Evolutionary conservation across 1,140 invertebrate genomes (phyloP).

Genomic region (Hycleus phaleratus): DNA sequence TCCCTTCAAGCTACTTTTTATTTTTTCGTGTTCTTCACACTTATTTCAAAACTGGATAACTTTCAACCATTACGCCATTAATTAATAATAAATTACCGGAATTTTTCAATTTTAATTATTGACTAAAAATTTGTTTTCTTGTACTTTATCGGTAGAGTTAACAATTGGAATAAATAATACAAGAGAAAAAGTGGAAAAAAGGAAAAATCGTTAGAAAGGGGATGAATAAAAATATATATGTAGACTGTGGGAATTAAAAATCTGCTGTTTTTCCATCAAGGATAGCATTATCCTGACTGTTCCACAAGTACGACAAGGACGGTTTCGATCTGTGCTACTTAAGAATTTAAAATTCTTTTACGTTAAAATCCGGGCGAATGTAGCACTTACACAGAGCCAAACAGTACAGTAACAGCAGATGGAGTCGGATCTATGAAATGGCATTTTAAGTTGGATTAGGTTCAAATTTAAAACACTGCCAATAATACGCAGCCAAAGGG

Average conservation of each 20-base stretch:
- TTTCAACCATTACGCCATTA: constrained; percentile 10
- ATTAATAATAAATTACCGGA: background rate
- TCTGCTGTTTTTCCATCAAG: constrained; percentile 39
- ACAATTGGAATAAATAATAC: too few species aligned
- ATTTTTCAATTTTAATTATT: background rate
- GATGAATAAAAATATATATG: constrained; percentile 37
- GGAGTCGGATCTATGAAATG: constrained; percentile 42
- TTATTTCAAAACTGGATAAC: constrained; percentile 38
- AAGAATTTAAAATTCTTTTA: constrained; percentile 44
- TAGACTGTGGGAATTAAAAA: constrained; percentile 44
- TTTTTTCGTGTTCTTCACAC: constrained; percentile 37
- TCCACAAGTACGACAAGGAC: constrained; percentile 20
- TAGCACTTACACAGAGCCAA: constrained; percentile 34
- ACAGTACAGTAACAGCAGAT: constrained; percentile 17
- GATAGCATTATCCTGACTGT: constrained; percentile 4
- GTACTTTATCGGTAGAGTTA: background rate
- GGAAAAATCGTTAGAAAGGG: too few species aligned
- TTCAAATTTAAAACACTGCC: constrained; percentile 40
- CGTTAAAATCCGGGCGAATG: constrained; percentile 38
- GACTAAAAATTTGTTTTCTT: background rate
- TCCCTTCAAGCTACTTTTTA: constrained; percentile 29
- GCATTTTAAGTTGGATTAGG: constrained; percentile 44
- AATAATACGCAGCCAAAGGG: constrained; percentile 37
- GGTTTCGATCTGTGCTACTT: constrained; percentile 32
- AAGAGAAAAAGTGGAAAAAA: too few species aligned